Base-by-base conservation (phyloP, 2,113 vertebrate genomes). In the Puffinus mauretanicus region DNA sequence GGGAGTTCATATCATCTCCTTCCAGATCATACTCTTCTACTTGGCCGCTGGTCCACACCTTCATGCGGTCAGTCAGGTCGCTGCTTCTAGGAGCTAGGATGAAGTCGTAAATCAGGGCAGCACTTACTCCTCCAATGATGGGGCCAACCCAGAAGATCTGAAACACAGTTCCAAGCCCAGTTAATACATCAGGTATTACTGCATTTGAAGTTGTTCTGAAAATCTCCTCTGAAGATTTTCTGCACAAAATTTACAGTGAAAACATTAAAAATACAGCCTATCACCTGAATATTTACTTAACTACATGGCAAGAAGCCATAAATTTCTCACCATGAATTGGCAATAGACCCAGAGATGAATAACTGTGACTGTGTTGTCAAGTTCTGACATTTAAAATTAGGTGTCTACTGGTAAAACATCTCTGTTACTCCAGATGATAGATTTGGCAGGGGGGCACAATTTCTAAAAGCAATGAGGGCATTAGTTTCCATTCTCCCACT, bases 11-110 rank as follows among this genome's bases (percentile, higher is more conserved):
- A 36, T 98, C 98, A 1, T 98, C 98, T 0, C 79, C 97, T 22
- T 98, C 98, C 80, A 98, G 92, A 73, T 98, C 98, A 0, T 98
- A 98, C 67, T 99, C 99, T 26, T 98, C 98, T 62, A 98, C 98
- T 26, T 99, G 99, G n/a, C 99, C 99, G 0, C 98, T 99, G 91
- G 99, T 98, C 98, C 99, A 98, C 73, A 99, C 99, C 93, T 99
- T 99, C 90, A 99, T 40, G 25, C 98, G 99, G 40, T 99, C 98
- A 0, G 98, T 96, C 73, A 98, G 97, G 94, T 98, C 96, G 0
- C 99, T 98, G 78, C 91, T 97, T 62, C 98, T 96, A 1, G 98
- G 98, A 12, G 98, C 98, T 91, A 99, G 97, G 85, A 99, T 90
- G 93, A 98, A 99, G 95, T 99, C 98, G 0, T 99, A 99, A 76